These are phyloP conservation scores for Thysanoteuthis rhombus DNA, from an alignment of 2,888 invertebrate species.

Conservation along the genomic window DNA sequence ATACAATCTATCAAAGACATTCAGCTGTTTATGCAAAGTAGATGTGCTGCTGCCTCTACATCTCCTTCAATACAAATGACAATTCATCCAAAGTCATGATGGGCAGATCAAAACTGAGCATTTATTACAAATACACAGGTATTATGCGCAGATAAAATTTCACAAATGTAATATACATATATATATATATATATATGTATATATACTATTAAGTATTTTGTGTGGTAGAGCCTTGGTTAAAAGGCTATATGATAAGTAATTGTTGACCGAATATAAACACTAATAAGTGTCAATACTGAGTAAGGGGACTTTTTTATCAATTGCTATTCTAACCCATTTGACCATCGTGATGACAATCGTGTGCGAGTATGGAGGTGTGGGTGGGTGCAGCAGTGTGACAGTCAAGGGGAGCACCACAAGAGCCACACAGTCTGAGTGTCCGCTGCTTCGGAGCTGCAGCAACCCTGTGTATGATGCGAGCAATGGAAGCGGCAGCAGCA, in stretches of 20 bases:
- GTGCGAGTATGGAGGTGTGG: not conserved
- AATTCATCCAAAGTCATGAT: too few species aligned
- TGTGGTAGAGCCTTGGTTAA: not conserved
- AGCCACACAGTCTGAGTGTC: not conserved
- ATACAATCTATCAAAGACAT: too few species aligned
- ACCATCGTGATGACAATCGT: not conserved
- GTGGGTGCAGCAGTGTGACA: not conserved
- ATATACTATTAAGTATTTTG: too few species aligned
- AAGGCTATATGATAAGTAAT: not conserved
- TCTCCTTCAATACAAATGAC: too few species aligned
- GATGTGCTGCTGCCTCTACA: too few species aligned
- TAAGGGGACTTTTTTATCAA: not conserved
- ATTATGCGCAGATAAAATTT: too few species aligned
- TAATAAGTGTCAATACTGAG: not conserved
- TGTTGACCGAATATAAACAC: not conserved
- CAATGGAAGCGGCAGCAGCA: not conserved
- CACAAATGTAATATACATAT: too few species aligned
- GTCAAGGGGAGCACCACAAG: not conserved
- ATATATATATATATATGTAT: too few species aligned
- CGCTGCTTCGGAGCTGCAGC: not conserved
- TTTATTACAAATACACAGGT: too few species aligned
- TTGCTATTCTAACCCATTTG: conserved; percentile 12
- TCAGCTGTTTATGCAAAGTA: too few species aligned
- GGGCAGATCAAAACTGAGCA: too few species aligned
- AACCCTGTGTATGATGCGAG: not conserved